Evolutionary conservation across 2,113 vertebrate genomes (phyloP), one percentile per base, ranked within the genome.

Genomic region (Protomyctophum bolini): DNA sequence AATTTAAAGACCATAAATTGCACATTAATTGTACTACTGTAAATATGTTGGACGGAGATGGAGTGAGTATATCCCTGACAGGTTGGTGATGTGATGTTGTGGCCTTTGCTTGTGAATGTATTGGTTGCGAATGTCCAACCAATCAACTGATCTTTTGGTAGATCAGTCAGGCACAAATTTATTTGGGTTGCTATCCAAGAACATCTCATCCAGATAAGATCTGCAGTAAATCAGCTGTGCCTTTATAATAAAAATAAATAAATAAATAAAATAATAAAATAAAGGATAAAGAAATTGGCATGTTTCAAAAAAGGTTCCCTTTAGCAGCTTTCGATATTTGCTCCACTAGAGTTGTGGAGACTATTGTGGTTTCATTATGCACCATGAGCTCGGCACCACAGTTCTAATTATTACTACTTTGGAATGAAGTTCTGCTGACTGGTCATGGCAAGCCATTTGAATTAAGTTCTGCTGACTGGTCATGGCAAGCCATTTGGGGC

Each of bases 401-500:
- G 55, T 60, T 60, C 66, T 65, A 72, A 68, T 77, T 67, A 72
- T 77, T 67, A 72, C 47, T 54, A 52, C 48, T 14, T 29, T 58
- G 47, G 62, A 54, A 58, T 33, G 28, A 8, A 57, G 49, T 68
- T 78, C 56, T 79, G 81, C 77, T 76, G 70, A 86, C 45, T 66
- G 64, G 54, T 64, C 65, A 62, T 28, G 47, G 70, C 61, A 14
- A 46, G 10, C 47, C 60, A 57, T 67, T 66, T 76, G 72, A 54
- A 57, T 29, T 33, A 8, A 57, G 49, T 68, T 78, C 56, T 79
- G 81, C 77, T 76, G 70, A 86, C 45, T 66, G 64, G 52, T 64
- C 65, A 62, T 28, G 47, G 70, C 61, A 14, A 46, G 10, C 47
- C 60, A 57, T 68, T 66, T 76, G 72, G 21, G 65, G 70, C 55